phyloP scores from a whole-genome alignment of 2,888 invertebrate species.

The Disparrhopalites patrizii region DNA sequence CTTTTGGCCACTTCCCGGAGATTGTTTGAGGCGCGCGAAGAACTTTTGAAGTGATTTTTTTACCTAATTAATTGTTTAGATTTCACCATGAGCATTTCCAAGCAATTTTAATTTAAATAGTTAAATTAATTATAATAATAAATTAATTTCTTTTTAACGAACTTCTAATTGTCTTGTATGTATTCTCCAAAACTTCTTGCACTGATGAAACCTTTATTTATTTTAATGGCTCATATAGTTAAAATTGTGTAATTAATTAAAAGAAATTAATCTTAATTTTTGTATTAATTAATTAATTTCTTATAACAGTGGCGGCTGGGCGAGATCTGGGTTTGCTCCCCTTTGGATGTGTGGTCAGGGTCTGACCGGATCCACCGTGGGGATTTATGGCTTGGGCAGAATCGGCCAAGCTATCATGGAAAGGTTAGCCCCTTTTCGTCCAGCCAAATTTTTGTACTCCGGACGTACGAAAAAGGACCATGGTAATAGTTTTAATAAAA shows the following conservation, averaged over 20 bases:
- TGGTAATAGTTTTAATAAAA: slow-evolving; percentile 50
- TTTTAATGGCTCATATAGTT: too few relatives aligned
- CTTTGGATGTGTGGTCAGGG: slow-evolving; percentile 87
- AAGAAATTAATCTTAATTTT: too few relatives aligned
- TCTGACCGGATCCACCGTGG: slow-evolving; percentile 71
- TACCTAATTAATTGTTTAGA: too few relatives aligned
- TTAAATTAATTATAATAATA: too few relatives aligned
- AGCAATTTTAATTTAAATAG: background rate
- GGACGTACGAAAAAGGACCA: slow-evolving; percentile 63
- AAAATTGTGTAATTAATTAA: background rate
- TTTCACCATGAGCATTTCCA: too few relatives aligned
- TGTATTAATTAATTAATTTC: too few relatives aligned
- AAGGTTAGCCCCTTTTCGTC: slow-evolving; percentile 71
- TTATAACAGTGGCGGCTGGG: slow-evolving; percentile 85
- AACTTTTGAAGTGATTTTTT: slow-evolving; percentile 61
- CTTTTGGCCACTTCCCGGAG: slow-evolving; percentile 77
- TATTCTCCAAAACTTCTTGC: too few relatives aligned
- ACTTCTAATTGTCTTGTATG: background rate
- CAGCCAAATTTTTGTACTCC: slow-evolving; percentile 67
- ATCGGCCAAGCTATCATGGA: slow-evolving; percentile 77
- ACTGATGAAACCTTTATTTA: too few relatives aligned
- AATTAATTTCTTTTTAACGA: too few relatives aligned
- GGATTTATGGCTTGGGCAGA: slow-evolving; percentile 77
- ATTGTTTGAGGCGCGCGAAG: slow-evolving; percentile 72
- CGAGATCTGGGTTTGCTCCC: slow-evolving; percentile 71